phyloP scores from a whole-genome alignment of 2,888 invertebrate species.

The Andricus curvator region DNA sequence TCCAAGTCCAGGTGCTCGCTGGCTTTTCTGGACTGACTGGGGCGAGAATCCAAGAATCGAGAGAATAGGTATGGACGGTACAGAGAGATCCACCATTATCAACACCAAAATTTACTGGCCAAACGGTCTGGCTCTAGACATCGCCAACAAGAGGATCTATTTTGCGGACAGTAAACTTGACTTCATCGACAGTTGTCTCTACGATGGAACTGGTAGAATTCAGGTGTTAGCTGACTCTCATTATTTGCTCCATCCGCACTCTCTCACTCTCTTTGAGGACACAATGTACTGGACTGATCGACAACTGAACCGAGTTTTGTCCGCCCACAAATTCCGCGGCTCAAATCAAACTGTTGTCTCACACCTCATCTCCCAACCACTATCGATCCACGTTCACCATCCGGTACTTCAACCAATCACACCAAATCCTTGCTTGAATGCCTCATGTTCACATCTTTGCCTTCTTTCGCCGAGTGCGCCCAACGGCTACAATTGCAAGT shows the following conservation, averaged over 20 bases:
- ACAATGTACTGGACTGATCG: constrained; percentile 98
- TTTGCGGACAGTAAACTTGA: constrained; percentile 98
- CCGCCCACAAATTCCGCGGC: constrained; percentile 95
- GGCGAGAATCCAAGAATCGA: constrained; percentile 98
- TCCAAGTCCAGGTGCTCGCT: constrained; percentile 91
- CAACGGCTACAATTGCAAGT: constrained; percentile 91
- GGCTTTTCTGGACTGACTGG: constrained; percentile 99
- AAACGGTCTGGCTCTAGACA: constrained; percentile 97
- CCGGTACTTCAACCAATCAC: constrained; percentile 93
- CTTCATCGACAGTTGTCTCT: constrained; percentile 98
- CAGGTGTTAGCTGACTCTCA: constrained; percentile 94
- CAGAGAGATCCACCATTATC: constrained; percentile 90
- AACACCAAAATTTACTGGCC: constrained; percentile 99
- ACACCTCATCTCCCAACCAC: constrained; percentile 95
- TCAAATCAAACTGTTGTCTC: constrained; percentile 95
- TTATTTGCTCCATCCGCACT: constrained; percentile 97
- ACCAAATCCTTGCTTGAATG: constrained; percentile 87
- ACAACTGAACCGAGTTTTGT: constrained; percentile 92
- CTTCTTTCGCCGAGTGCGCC: constrained; percentile 88
- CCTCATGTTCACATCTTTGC: constrained; percentile 93
- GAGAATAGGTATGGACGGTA: constrained; percentile 97
- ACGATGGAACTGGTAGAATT: constrained; percentile 94
- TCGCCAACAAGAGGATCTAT: constrained; percentile 94
- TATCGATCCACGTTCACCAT: constrained; percentile 97
- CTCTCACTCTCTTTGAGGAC: constrained; percentile 96